phyloP scores from a whole-genome alignment of 2,797 vertebrate genomes.

The Girardinus metallicus region DNA sequence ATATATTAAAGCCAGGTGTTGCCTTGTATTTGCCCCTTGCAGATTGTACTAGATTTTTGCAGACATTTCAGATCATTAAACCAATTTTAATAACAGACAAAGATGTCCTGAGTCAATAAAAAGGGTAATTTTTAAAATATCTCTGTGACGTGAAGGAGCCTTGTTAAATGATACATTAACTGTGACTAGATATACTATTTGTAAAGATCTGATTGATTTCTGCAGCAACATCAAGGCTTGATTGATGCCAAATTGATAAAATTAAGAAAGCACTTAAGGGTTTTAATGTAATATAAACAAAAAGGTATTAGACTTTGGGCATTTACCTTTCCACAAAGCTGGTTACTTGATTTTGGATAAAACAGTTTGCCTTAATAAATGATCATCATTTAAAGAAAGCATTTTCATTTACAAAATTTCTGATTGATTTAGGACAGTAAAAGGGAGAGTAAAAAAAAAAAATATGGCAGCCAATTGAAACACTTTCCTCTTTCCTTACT shows the following conservation, averaged over 20 bases:
- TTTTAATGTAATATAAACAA: not conserved
- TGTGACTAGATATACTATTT: not conserved
- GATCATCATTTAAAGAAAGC: not conserved
- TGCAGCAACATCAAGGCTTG: not conserved
- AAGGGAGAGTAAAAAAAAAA: not conserved
- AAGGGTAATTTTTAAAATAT: not conserved
- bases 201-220: not conserved
- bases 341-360: not conserved
- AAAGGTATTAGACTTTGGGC: not conserved
- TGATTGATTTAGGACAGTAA: no score
- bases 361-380: not conserved
- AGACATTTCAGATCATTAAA: not conserved
- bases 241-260: not conserved
- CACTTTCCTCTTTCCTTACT: not conserved
- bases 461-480: not conserved
- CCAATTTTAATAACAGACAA: not conserved
- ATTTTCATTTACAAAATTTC: no score
- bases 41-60: not conserved
- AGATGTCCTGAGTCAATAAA: not conserved
- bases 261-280: not conserved
- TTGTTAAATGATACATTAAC: not conserved
- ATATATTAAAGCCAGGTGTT: not conserved
- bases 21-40: not conserved
- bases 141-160: not conserved
- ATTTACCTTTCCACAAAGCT: not conserved